Evolutionary conservation across 1,140 invertebrate genomes (phyloP), one percentile per base, ranked within the genome.

Genomic region (Trichogramma pretiosum): DNA sequence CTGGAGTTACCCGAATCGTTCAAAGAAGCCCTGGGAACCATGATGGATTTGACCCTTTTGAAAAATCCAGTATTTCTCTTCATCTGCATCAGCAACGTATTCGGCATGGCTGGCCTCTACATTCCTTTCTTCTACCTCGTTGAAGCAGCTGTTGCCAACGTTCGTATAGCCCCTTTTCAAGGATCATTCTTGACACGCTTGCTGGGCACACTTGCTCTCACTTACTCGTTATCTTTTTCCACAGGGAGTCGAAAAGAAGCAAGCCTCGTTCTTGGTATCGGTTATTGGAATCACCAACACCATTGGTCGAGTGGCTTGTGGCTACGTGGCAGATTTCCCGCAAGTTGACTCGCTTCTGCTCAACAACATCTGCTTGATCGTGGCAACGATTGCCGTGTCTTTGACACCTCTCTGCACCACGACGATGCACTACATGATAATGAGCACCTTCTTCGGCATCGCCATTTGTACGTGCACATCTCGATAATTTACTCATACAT

Each of bases 221-320:
- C n/a, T n/a, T n/a, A n/a, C n/a, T n/a, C 38, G 4, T 33, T 33
- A 33, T 33, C n/a, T 13, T 14, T 39, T 24, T 24, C 21, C 10
- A 32, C 55, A 87, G 80, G 82, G 82, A 48, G 83, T 96, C 26
- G 81, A 83, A 9, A 67, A 72, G 21, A 78, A 78, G 3, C 73
- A 82, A 50, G 93, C 93, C 0, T 87, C 93, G 3, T 88, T 89
- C 63, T 73, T 98, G 30, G 64, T 99, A 14, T 96, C 94, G 4
- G 85, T 94, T 37, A 97, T 98, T 62, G 95, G 93, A 50, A 91
- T 96, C 43, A 93, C 92, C 5, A 97, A 97, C 66, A 94, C 92
- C 0, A 59, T 93, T 35, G 91, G 89, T 24, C 85, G 91, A 71
- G 82, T 95, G 24, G 73, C 81, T 17, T 93, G 87, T 64, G 91